Base-by-base conservation (phyloP, 2,113 vertebrate species). In the Strix uralensis region DNA sequence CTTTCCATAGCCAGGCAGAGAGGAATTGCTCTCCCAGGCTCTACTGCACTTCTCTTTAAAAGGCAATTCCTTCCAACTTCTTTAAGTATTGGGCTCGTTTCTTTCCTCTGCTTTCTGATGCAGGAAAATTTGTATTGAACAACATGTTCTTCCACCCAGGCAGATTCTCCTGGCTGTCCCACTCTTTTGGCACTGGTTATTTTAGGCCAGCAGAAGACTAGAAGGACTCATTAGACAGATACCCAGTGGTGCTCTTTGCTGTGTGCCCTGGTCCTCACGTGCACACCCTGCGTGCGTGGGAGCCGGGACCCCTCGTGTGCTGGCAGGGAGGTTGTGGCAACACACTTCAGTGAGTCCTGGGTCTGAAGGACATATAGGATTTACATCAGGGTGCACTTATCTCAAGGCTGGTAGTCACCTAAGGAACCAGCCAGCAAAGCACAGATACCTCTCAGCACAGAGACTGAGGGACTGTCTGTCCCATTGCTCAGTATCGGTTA, bases 281-380 rank as follows among this genome's bases (percentile, higher is more conserved):
- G 57, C 34, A 49, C 36, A 40, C 20, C 42, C 57, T 34, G 34
- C 21, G 15, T 14, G 5, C 0, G 20, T 11, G 36, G 78, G 59
- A 59, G 49, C 21, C 1, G 7, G 54, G 25, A 29, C 5, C 36
- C 66, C 32, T 44, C 2, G 2, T 11, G 19, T 21, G 49, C 88
- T 73, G 81, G 42, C 25, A 77, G 62, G 36, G 21, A 69, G 9
- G 30, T 12, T 22, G 38, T 20, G 25, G 15, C 47, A 63, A 15
- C 0, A 1, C 7, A 27, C 18, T 63, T 52, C 83, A 32, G 29
- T 30, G 13, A 58, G 9, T 17, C 22, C 70, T 66, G 29, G 5
- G 2, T 61, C 46, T 25, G 55, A 13, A 57, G 32, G 8, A n/a
- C 0, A 0, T 19, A 12, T 1, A 22, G 51, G 34, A 14, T 74